These are phyloP conservation scores for Acleris sparsana DNA, from an alignment of 2,888 invertebrate species.

Conservation along the genomic window DNA sequence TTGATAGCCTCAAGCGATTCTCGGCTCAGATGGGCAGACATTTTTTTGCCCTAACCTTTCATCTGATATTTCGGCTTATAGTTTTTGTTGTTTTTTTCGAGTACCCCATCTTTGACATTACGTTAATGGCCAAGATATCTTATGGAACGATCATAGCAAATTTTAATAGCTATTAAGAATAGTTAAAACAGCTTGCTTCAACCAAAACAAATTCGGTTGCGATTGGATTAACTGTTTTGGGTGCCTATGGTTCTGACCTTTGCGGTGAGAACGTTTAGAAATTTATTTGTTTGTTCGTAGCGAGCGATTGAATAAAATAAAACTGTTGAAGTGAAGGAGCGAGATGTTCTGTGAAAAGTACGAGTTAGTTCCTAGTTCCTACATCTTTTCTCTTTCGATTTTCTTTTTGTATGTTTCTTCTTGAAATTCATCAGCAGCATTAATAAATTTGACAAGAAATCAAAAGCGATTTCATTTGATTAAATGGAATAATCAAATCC, in stretches of 20 bases:
- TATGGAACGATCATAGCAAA: slow-evolving; percentile 71
- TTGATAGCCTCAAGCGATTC: slow-evolving; percentile 60
- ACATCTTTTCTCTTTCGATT: background rate
- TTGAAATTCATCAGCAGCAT: too few species aligned
- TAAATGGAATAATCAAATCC: too few species aligned
- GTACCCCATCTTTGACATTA: slow-evolving; percentile 76
- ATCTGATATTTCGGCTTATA: slow-evolving; percentile 68
- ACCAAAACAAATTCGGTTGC: slow-evolving; percentile 72
- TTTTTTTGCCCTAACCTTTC: slow-evolving; percentile 74
- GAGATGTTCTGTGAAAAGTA: slow-evolving; percentile 24
- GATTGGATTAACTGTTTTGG: slow-evolving; percentile 55
- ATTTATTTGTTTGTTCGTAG: slow-evolving; percentile 27
- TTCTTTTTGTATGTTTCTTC: too few species aligned
- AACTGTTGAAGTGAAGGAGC: slow-evolving; percentile 7
- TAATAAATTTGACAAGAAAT: too few species aligned
- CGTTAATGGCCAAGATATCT: slow-evolving; percentile 75
- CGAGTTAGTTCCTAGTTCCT: background rate
- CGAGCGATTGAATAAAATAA: slow-evolving; percentile 24
- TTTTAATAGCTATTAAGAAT: slow-evolving; percentile 73
- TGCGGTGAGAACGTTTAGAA: slow-evolving; percentile 34
- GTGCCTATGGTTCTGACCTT: slow-evolving; percentile 46
- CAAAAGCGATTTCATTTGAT: too few species aligned
- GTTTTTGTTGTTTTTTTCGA: slow-evolving; percentile 79
- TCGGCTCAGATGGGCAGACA: slow-evolving; percentile 56
- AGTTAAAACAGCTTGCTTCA: slow-evolving; percentile 58